A percentile compares a stretch with the other conserved stretches of the same genome.
Evolutionary conservation across 2,888 invertebrate genomes (phyloP).

Genomic region (Latrodectus elegans): DNA sequence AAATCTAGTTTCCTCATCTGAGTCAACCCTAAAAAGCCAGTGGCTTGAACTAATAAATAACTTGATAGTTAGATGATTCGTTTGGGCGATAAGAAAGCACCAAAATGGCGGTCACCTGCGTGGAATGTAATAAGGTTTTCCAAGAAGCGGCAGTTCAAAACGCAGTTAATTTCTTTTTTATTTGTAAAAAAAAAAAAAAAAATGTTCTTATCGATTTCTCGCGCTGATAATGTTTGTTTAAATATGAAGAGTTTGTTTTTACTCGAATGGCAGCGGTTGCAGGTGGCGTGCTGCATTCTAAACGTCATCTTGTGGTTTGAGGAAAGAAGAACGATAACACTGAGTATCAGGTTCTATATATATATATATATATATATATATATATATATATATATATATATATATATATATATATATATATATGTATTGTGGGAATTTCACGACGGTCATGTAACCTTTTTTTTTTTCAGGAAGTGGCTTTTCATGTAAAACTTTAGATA

Average conservation of each 20-base stretch:
- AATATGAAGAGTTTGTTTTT: neutral
- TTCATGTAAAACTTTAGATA: neutral
- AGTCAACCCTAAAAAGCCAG: slow-evolving; percentile 50
- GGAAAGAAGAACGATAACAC: neutral
- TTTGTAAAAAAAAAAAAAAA: neutral
- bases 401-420: too few relatives aligned
- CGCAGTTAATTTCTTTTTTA: too few relatives aligned
- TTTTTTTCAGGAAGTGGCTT: neutral
- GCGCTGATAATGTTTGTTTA: neutral
- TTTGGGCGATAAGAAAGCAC: slow-evolving; percentile 32
- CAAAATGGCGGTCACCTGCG: slow-evolving; percentile 49
- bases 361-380: too few relatives aligned
- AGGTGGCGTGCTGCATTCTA: neutral
- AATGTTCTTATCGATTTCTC: neutral
- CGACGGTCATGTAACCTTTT: neutral
- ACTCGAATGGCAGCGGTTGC: neutral
- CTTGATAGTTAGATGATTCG: slow-evolving; percentile 41
- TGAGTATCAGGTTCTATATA: neutral
- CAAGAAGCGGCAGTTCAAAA: slow-evolving; percentile 1
- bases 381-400: too few relatives aligned
- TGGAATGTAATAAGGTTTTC: slow-evolving; percentile 41
- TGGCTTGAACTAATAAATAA: slow-evolving; percentile 60
- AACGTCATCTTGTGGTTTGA: too few relatives aligned
- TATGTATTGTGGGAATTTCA: neutral
- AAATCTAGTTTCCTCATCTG: slow-evolving; percentile 43